These are phyloP conservation scores for Chiloscyllium plagiosum DNA, from an alignment of 2,113 vertebrate genomes.

Conservation along the genomic window DNA sequence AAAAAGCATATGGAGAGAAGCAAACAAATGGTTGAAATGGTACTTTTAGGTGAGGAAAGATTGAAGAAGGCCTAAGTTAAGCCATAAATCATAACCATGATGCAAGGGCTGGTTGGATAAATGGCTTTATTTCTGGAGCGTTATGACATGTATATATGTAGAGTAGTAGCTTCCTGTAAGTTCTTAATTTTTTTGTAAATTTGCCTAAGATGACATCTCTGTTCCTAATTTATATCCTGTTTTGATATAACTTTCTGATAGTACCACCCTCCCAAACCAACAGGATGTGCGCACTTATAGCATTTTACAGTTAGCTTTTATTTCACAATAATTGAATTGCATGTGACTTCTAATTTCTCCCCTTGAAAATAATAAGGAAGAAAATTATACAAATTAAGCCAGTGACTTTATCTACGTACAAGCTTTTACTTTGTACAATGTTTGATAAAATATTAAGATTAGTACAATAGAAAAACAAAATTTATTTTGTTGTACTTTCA, in stretches of 20 bases:
- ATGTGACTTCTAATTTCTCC: background rate
- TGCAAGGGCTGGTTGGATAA: background rate
- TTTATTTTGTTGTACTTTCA: background rate
- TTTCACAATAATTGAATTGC: slow-evolving; percentile 11
- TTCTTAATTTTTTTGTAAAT: background rate
- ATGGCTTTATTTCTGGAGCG: background rate
- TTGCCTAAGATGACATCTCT: background rate
- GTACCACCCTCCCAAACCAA: slow-evolving; percentile 1
- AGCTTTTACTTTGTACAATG: background rate
- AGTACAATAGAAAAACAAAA: slow-evolving; percentile 1
- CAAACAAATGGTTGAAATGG: background rate
- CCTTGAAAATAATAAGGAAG: background rate
- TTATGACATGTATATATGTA: background rate
- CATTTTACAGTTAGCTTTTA: background rate
- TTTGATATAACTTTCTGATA: slow-evolving; percentile 6
- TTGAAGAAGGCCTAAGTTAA: background rate
- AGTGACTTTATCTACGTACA: background rate
- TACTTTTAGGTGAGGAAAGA: background rate
- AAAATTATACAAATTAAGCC: background rate
- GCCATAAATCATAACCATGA: background rate
- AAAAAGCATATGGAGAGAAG: background rate
- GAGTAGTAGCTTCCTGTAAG: background rate
- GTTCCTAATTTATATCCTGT: slow-evolving; percentile 9
- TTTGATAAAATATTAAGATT: background rate
- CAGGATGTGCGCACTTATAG: slow-evolving; percentile 26